These are phyloP conservation scores for Sepioteuthis lessoniana DNA, from an alignment of 2,888 invertebrate genomes.

Conservation along the genomic window DNA sequence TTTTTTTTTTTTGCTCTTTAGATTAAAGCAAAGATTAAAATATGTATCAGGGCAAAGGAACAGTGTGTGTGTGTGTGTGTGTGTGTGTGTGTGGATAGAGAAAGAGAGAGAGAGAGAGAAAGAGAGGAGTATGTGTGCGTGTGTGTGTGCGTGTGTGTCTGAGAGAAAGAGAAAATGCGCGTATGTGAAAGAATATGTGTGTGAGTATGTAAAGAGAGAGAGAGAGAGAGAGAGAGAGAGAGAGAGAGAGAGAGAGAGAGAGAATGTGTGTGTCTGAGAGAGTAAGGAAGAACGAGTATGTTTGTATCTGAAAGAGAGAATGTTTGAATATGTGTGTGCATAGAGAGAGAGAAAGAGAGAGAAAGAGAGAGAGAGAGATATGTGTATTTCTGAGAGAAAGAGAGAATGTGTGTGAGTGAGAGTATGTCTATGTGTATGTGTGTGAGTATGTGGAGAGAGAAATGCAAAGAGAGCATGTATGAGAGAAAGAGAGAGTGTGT, in stretches of 20 bases:
- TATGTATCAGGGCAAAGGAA: not conserved
- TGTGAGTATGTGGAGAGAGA: not conserved
- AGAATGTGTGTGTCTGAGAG: not conserved
- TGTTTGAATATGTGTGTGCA: not conserved
- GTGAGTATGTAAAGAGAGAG: too few species aligned
- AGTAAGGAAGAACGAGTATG: not conserved
- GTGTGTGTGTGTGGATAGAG: too few species aligned
- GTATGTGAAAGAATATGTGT: too few species aligned
- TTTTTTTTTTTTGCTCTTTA: not conserved
- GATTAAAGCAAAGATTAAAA: slow-evolving; percentile 6
- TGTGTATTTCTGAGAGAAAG: too few species aligned
- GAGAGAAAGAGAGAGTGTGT: too few species aligned
- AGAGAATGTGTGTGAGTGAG: too few species aligned
- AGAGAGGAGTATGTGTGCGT: not conserved
- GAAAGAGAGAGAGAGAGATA: too few species aligned
- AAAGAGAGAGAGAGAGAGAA: too few species aligned
- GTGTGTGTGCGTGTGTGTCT: not conserved
- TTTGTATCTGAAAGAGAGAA: too few species aligned
- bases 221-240: too few species aligned
- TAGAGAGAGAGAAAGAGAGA: not conserved
- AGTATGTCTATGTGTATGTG: not conserved
- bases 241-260: not conserved
- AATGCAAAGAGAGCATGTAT: too few species aligned
- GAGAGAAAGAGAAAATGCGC: not conserved
- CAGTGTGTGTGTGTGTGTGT: too few species aligned